phyloP scores from a whole-genome alignment of 2,113 vertebrate species.

The Microtus oregoni region DNA sequence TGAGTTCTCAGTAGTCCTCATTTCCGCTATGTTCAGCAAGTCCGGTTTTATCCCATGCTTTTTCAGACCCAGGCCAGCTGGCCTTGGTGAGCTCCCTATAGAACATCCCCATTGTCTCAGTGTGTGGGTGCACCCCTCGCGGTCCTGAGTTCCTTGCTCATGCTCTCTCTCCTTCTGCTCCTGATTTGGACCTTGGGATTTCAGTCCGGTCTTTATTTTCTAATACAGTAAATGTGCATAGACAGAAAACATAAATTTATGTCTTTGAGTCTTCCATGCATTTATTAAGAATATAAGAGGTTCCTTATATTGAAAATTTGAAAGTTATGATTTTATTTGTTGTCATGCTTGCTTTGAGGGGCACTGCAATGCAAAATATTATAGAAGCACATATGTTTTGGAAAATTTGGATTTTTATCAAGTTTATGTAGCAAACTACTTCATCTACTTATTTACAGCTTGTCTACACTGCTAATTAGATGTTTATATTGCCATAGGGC shows the following conservation, averaged over 20 bases:
- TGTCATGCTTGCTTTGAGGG: background rate
- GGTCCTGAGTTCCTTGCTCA: too few relatives aligned
- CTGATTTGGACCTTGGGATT: too few relatives aligned
- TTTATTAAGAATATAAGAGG: background rate
- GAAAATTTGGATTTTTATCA: constrained; percentile 16
- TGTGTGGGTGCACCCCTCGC: too few relatives aligned
- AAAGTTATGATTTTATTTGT: background rate
- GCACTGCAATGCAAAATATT: background rate
- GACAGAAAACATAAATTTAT: background rate
- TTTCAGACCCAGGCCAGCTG: too few relatives aligned
- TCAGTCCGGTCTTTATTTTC: background rate
- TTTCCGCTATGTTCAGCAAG: too few relatives aligned
- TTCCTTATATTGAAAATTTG: background rate
- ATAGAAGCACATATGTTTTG: background rate
- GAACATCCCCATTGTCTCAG: too few relatives aligned
- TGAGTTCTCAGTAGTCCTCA: too few relatives aligned
- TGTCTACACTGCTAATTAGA: background rate
- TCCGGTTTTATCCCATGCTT: too few relatives aligned
- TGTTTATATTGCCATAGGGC: background rate
- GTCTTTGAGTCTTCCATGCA: background rate
- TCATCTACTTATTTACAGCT: background rate
- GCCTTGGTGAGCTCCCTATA: too few relatives aligned
- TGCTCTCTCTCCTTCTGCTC: too few relatives aligned
- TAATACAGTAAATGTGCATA: background rate
- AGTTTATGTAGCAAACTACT: background rate